Base-by-base conservation (phyloP, 2,797 vertebrate genomes). In the Chaenodraco wilsoni region DNA sequence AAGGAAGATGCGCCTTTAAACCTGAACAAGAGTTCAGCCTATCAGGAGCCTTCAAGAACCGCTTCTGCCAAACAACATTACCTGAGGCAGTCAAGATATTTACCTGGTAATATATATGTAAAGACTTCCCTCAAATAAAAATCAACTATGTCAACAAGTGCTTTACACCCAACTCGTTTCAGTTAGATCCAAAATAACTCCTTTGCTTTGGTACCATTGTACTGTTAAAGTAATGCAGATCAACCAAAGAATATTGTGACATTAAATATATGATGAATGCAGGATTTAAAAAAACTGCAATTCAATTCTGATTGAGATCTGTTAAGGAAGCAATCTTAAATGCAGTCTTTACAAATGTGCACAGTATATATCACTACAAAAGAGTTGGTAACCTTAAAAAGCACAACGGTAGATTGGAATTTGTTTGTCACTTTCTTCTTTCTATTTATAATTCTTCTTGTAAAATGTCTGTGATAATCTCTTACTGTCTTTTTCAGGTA, bases 51-150 rank as follows among this genome's bases (percentile, higher is more conserved):
- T 0, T 88, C 88, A 3, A 72, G 95, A 84, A 91, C 91, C 3
- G 88, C 95, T 58, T 97, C 97, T 44, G 96, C 96, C 79, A 98
- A 97, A 83, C 96, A 97, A 17, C 96, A 97, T 92, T 98, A 98
- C 90, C 69, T 98, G 91, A 96, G 94, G 74, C 96, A 98, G 82
- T 96, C 96, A 2, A 95, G 97, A 92, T 98, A 98, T 93, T 88
- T 97, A 77, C 97, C 97, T 82, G 97, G 97, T 98, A 91, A 94
- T 88, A 2, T 46, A 70, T 83, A 50, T 19, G 57, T 45, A 15
- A 48, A n/a, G 3, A 31, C 13, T 31, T 54, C 4, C 5, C 15
- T 52, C 51, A 3, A 63, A 4, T 4, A 41, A 12, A 49, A 9
- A 48, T 23, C 10, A 15, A 31, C 10, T 0, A 41, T n/a, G 2